Base-by-base conservation (phyloP, 92 coral and sea anemone species). In the Zoanthus sociatus region DNA sequence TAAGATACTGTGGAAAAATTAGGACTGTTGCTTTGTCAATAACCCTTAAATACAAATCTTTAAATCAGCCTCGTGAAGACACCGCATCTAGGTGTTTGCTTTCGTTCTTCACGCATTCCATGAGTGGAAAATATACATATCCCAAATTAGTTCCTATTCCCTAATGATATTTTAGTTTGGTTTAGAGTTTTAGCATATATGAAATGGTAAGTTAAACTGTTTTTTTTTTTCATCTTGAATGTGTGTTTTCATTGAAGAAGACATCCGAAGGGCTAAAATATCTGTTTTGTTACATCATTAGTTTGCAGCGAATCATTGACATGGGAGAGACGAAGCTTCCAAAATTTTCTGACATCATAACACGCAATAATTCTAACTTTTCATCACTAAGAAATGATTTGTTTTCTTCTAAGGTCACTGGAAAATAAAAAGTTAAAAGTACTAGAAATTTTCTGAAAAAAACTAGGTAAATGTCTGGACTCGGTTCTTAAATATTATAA, bases 341-440 rank as follows among this genome's bases (percentile, higher is more conserved):
- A 16, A 72, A 84, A 84, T 68, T 55, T 26, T 44, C 87, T 95
- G 95, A 94, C 95, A 94, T 95, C 98, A 95, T 95, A 83, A 85
- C 93, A 95, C 98, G 98, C 98, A 90, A 95, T 95, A 72, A 77
- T 70, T 45, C 72, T 30, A 50, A 11, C 68, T 31, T 51, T 21
- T 69, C 67, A 71, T 76, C 77, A 69, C 50, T 71, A 69, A 51
- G 79, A 66, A 74, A 71, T 64, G 87, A 72, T 56, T 46, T 78
- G 54, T 75, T 84, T 77, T 68, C 88, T 64, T 77, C 82, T 88
- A 78, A 84, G 88, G 78, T 72, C 84, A 78, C 87, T 88, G 71
- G 70, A 48, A 69, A 81, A 60, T 17, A 87, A 76, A 81, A 14
- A 20, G 67, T 12, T 32, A n/a, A 86, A 7, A 32, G 31, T 54